Evolutionary conservation across 2,113 vertebrate species (phyloP).

Genomic region (Cardinalis cardinalis): DNA sequence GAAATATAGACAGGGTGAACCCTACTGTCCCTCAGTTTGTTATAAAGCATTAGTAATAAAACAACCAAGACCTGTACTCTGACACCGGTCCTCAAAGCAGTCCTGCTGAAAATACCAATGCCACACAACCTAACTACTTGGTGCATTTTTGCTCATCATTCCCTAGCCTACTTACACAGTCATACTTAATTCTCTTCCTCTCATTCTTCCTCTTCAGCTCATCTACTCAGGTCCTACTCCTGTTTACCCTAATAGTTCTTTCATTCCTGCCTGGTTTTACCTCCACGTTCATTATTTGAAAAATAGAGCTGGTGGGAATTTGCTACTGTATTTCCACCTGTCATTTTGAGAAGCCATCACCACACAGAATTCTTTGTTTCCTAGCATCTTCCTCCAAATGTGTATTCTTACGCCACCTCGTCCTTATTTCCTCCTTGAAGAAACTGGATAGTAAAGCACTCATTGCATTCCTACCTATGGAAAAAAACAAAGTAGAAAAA

Average conservation of each 20-base stretch:
- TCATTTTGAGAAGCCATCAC: background rate
- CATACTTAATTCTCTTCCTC: background rate
- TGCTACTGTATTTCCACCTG: rapidly evolving
- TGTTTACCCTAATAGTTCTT: background rate
- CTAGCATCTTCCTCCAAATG: background rate
- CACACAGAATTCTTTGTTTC: background rate
- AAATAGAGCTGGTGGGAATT: background rate
- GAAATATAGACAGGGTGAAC: rapidly evolving
- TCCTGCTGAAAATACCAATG: background rate
- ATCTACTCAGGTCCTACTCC: background rate
- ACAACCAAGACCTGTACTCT: rapidly evolving
- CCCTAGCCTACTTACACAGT: too few relatives aligned
- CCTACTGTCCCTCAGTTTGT: background rate
- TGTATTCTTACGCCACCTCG: rapidly evolving
- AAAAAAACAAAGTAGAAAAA: background rate
- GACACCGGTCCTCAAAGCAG: background rate
- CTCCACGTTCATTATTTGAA: background rate
- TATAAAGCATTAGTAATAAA: background rate
- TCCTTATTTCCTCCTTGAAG: background rate
- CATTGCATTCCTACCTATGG: background rate
- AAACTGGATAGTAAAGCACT: background rate
- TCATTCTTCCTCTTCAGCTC: background rate
- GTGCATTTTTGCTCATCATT: background rate
- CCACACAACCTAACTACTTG: too few relatives aligned
- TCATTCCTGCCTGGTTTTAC: background rate